phyloP scores from a whole-genome alignment of 2,113 vertebrate species.

The Motacilla alba region DNA sequence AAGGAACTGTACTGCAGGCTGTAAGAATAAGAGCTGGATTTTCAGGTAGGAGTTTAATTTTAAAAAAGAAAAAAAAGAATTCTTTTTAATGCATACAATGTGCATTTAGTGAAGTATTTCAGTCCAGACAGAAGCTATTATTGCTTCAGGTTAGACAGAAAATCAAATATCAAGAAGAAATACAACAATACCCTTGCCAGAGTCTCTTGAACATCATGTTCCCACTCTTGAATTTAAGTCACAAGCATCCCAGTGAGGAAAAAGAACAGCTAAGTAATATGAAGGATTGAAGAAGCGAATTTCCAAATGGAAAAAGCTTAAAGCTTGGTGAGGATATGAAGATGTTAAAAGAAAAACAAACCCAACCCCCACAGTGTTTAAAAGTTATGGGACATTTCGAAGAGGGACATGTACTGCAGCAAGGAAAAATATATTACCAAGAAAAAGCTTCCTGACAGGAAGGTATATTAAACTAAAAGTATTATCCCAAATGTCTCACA shows the following conservation, averaged over 20 bases:
- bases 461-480: background rate
- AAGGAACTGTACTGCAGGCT: background rate
- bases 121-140: background rate
- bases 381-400: background rate
- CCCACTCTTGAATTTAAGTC: background rate
- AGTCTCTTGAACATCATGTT: constrained; percentile 13
- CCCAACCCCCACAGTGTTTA: background rate
- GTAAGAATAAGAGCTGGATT: background rate
- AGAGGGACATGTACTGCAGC: background rate
- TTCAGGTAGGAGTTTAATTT: background rate
- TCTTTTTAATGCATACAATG: background rate
- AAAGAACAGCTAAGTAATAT: background rate
- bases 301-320: background rate
- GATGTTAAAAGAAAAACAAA: background rate
- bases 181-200: background rate
- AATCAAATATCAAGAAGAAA: background rate
- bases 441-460: background rate
- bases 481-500: background rate
- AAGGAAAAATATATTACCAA: background rate
- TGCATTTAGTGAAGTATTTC: background rate
- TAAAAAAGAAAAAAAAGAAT: background rate
- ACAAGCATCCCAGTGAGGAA: background rate
- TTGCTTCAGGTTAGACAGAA: constrained; percentile 20
- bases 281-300: background rate
- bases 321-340: background rate